These are phyloP conservation scores for Callimorpha dominula DNA, from an alignment of 2,888 invertebrate genomes.

Conservation along the genomic window DNA sequence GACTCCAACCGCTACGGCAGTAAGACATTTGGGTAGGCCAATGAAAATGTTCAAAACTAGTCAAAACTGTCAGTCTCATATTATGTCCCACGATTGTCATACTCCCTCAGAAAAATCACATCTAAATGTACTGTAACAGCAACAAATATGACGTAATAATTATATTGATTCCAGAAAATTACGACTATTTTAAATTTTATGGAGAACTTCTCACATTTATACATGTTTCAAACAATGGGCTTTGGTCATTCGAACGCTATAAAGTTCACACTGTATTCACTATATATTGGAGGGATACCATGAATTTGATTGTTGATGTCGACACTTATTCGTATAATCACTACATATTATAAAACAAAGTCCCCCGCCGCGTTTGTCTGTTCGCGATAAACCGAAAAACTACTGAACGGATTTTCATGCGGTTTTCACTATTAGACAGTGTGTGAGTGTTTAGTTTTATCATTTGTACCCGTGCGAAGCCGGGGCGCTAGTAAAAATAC, in stretches of 20 bases:
- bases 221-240: constrained; percentile 7
- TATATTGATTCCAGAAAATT: constrained; percentile 5
- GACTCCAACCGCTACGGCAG: no score
- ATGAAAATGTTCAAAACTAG: no score
- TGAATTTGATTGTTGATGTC: neutral
- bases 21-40: no score
- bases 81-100: neutral
- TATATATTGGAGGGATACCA: neutral
- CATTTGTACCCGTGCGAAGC: no score
- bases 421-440: no score
- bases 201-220: constrained; percentile 5
- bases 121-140: neutral
- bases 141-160: neutral
- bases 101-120: constrained; percentile 3
- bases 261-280: constrained; percentile 1
- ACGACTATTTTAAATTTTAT: constrained; percentile 2
- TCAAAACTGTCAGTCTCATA: neutral
- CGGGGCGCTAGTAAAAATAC: neutral
- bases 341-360: no score
- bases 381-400: no score
- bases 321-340: neutral
- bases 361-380: no score
- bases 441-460: no score
- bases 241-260: neutral
- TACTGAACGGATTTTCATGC: no score